Evolutionary conservation across 2,888 invertebrate genomes (phyloP), one percentile per base, ranked within the genome.

Genomic region (Blastobasis adustella): DNA sequence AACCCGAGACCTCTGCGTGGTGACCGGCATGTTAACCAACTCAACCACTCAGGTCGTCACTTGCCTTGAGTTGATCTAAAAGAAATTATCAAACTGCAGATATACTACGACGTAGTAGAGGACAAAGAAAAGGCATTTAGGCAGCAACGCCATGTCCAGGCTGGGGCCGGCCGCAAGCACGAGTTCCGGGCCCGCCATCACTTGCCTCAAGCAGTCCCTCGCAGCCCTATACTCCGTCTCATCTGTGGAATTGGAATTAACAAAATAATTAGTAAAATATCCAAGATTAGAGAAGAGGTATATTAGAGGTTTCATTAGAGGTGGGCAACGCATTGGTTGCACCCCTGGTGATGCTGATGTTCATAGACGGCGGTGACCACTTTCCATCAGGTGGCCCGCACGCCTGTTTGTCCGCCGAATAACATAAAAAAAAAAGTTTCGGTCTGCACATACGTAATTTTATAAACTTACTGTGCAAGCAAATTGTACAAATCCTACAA

Each of bases 51-150:
- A 23, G 23, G 23, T 23, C 3, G 23, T 23, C n/a, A n/a, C n/a
- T n/a, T n/a, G n/a, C n/a, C n/a, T n/a, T n/a, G n/a, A n/a, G n/a
- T 23, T 23, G 23, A 23, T 23, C 59, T 61, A 69, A 4, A 75
- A 43, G 0, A 79, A 62, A 47, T 76, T 75, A 46, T 75, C 75
- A 43, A 76, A 73, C 54, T 79, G 81, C 36, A 80, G 50, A 0
- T 68, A 66, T 4, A 78, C 71, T 4, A 79, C 68, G 4, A 76
- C 73, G 50, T 79, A 76, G 0, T 77, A 66, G 0, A 69, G 69
- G 51, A 76, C 68, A 42, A 79, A 60, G 9, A 71, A 64, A 1
- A 76, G 53, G 37, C 67, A 68, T 0, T 63, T 64, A 0, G 77
- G 79, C 6, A 78, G 49, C 41, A 79, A 55, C 0, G 67, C 60